Base-by-base conservation (phyloP, 2,888 invertebrate genomes). In the Rhamnusium bicolor region DNA sequence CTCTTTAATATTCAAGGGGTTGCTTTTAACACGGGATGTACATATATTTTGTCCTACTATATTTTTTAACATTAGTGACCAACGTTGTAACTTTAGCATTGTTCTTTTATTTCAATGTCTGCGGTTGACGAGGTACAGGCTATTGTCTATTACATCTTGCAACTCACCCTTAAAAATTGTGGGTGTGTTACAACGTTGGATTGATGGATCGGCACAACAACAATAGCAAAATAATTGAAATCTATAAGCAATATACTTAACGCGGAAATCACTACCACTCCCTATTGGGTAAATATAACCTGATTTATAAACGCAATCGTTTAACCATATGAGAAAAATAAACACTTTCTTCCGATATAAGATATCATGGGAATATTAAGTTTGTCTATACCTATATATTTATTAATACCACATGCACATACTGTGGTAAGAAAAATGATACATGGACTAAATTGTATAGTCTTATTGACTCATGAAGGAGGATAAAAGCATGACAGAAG, bases 261-360 rank as follows among this genome's bases (percentile, higher is more conserved):
- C 47, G 21, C 40, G 73, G 73, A 73, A 70, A 70, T 70, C 70
- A 67, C 61, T 70, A 56, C 27, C 32, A 24, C 24, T 46, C 65
- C 65, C 58, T 73, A 47, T 58, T 65, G 51, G 61, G 63, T 61
- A 69, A 69, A 62, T 53, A 67, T 69, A 73, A 73, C 70, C 70
- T 49, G 70, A 66, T 62, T 73, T 16, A 70, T 21, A 21, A 56
- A 24, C 16, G 19, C n/a, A 49, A 47, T 18, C 24, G 49, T 61
- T 40, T 51, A 32, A 51, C 60, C 68, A 65, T 69, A 58, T 61
- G 60, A 32, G 61, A 67, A 70, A 73, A 70, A 49, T 54, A 49
- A 21, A 51, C 61, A 51, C 53, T 53, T 19, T 65, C 58, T 67
- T 67, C 67, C 54, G 71, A 62, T 62, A 68, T 72, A 14, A 63